Percentiles rank a stretch among this genome's conserved stretches.
Evolutionary conservation across 2,888 invertebrate genomes (phyloP).

Genomic region (Melikaiella ostensackeni): DNA sequence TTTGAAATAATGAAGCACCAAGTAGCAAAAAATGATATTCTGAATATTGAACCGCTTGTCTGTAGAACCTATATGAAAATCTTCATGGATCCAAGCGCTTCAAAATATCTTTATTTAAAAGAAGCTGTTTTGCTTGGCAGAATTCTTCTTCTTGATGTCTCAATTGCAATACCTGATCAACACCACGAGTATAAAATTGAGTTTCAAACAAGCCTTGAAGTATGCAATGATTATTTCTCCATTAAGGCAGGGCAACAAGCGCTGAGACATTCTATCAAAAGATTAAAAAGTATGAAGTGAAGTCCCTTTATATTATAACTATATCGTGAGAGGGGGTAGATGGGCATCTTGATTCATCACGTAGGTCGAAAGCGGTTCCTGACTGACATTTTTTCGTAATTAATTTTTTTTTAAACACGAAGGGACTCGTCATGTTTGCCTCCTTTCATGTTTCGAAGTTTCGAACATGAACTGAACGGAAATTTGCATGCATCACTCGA

Average conservation of each 20-base stretch:
- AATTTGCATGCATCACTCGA: not conserved
- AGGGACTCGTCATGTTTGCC: not conserved
- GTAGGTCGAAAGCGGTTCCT: not conserved
- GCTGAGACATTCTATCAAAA: not conserved
- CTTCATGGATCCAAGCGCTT: not conserved
- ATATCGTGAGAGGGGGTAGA: not conserved
- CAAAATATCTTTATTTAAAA: not conserved
- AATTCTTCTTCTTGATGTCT: not conserved
- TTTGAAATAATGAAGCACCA: too few species aligned
- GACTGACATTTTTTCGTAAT: slow-evolving; percentile 4
- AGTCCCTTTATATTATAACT: not conserved
- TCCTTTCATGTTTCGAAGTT: not conserved
- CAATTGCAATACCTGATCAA: not conserved
- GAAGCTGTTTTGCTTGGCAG: not conserved
- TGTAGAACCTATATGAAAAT: too few species aligned
- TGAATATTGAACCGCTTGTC: too few species aligned
- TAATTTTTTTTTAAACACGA: not conserved
- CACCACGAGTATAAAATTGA: not conserved
- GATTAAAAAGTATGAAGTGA: not conserved
- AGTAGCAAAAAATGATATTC: too few species aligned
- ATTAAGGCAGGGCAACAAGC: not conserved
- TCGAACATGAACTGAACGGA: not conserved
- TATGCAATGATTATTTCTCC: slow-evolving; percentile 8
- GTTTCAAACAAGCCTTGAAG: not conserved
- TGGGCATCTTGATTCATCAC: not conserved